These are phyloP conservation scores for Drosophila monieri DNA, from an alignment of 2,888 invertebrate genomes.

Conservation along the genomic window DNA sequence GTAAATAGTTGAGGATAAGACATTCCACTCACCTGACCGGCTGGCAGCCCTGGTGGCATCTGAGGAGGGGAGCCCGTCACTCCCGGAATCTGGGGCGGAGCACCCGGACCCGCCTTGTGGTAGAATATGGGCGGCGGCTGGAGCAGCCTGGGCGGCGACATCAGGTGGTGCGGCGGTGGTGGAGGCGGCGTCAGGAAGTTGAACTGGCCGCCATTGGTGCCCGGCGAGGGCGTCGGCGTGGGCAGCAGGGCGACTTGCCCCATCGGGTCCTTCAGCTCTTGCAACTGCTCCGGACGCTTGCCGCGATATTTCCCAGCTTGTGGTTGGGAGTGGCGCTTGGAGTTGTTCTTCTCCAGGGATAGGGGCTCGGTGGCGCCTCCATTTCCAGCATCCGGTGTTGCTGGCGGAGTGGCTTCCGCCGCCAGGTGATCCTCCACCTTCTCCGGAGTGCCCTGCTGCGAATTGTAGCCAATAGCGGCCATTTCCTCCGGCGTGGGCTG, in stretches of 20 bases:
- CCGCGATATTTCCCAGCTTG: constrained; percentile 16
- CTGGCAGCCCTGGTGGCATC: constrained; percentile 1
- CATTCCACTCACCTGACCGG: constrained; percentile 31
- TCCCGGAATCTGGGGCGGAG: constrained; percentile 5
- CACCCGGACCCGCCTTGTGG: constrained; percentile 21
- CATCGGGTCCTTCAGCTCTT: constrained; percentile 36
- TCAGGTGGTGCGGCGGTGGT: constrained; percentile 24
- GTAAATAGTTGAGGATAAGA: not conserved
- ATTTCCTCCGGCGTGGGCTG: constrained; percentile 21
- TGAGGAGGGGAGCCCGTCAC: not conserved
- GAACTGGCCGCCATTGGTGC: constrained; percentile 50
- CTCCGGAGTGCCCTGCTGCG: constrained; percentile 43
- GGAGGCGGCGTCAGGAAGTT: constrained; percentile 41
- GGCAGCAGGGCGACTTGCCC: constrained; percentile 52
- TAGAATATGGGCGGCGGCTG: constrained; percentile 41
- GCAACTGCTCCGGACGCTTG: constrained; percentile 55
- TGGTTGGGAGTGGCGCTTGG: constrained; percentile 4
- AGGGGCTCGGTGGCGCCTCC: not conserved
- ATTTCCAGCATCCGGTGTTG: constrained; percentile 32
- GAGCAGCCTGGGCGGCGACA: constrained; percentile 16
- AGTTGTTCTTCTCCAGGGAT: constrained; percentile 6
- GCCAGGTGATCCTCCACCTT: constrained; percentile 13
- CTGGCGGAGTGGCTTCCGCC: constrained; percentile 36
- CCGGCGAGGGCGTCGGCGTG: constrained; percentile 62
- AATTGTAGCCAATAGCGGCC: constrained; percentile 4